phyloP scores from a whole-genome alignment of 2,888 invertebrate species.

The Erebia aethiops region DNA sequence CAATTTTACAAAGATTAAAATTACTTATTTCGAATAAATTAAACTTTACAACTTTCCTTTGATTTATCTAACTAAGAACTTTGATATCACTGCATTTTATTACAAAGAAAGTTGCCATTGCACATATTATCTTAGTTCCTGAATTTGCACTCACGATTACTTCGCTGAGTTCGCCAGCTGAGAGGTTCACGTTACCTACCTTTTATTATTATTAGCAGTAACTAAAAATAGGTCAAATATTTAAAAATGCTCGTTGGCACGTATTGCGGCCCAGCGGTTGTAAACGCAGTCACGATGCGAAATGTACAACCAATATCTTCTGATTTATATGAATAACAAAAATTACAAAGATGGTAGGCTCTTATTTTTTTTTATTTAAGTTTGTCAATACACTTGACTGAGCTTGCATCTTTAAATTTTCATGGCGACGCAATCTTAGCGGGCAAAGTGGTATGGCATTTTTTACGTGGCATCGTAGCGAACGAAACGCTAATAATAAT shows the following conservation, averaged over 20 bases:
- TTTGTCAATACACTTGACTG: no score
- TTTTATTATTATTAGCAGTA: conserved; percentile 80
- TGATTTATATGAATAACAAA: not conserved
- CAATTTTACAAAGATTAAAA: not conserved
- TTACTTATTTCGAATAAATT: no score
- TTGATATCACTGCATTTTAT: not conserved
- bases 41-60: not conserved
- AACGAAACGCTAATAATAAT: no score
- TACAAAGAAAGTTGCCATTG: conserved; percentile 51
- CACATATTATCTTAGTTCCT: conserved; percentile 47
- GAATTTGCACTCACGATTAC: conserved; percentile 50
- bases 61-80: not conserved
- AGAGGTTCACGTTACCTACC: conserved; percentile 79
- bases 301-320: conserved; percentile 24
- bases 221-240: conserved; percentile 81
- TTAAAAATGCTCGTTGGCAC: conserved; percentile 77
- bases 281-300: conserved; percentile 60
- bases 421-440: no score
- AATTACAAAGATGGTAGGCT: not conserved
- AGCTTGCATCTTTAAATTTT: no score
- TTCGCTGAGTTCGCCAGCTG: conserved; percentile 53
- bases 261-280: conserved; percentile 62
- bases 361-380: no score
- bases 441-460: no score
- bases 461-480: no score